A percentile compares a stretch with the other conserved stretches of the same genome.
phyloP scores from a whole-genome alignment of 2,797 vertebrate genomes.

The Protosalanx chinensis region DNA sequence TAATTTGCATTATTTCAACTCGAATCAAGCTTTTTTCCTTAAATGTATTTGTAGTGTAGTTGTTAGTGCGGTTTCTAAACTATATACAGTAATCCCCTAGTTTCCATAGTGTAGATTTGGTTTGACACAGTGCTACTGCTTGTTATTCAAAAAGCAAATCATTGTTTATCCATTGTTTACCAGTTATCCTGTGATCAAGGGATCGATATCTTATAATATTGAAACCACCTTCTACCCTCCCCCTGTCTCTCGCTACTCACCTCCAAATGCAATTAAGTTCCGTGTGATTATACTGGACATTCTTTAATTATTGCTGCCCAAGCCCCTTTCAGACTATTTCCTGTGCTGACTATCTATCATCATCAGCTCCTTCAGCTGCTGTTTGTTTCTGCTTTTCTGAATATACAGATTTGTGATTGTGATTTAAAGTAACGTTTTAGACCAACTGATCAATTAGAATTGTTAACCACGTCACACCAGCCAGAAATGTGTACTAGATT shows the following conservation, averaged over 20 bases:
- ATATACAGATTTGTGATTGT: not conserved
- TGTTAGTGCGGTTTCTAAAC: not conserved
- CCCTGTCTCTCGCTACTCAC: conserved; percentile 44
- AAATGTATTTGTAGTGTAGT: not conserved
- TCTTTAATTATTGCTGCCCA: conserved; percentile 79
- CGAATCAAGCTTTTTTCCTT: not conserved
- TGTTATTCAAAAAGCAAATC: conserved; percentile 5
- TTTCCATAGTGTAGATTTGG: too few species aligned
- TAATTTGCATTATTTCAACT: not conserved
- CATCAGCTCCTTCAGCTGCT: conserved; percentile 24
- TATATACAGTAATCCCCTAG: too few species aligned
- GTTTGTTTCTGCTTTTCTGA: conserved; percentile 32
- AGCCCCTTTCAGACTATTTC: conserved; percentile 64
- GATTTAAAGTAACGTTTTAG: too few species aligned
- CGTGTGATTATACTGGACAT: conserved; percentile 80
- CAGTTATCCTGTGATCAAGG: conserved; percentile 14
- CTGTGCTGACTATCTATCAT: conserved; percentile 47
- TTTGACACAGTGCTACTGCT: not conserved
- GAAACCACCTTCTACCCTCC: conserved; percentile 48
- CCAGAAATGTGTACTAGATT: too few species aligned
- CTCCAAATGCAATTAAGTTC: conserved; percentile 81
- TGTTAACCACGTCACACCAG: too few species aligned
- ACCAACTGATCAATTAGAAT: too few species aligned
- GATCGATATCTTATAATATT: conserved; percentile 7
- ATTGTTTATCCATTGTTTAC: conserved; percentile 6